phyloP scores from a whole-genome alignment of 2,888 invertebrate species.

The Apodemia duryi region DNA sequence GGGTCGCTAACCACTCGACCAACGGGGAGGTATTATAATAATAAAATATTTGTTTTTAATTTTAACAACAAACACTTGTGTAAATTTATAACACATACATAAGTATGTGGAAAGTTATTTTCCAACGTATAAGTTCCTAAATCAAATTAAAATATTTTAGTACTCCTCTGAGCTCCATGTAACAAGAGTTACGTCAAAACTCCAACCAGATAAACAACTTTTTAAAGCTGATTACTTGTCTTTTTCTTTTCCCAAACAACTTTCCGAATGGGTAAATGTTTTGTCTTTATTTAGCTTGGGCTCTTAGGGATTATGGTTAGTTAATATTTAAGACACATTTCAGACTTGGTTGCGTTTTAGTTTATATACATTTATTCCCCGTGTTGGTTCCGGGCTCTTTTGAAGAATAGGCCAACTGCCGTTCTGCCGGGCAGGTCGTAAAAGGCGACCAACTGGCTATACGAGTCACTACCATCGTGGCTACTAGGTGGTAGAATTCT shows the following conservation, averaged over 20 bases:
- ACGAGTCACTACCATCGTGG: too few relatives aligned
- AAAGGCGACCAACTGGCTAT: too few relatives aligned
- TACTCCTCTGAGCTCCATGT: background rate
- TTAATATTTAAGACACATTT: background rate
- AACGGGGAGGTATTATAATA: too few relatives aligned
- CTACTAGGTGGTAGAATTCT: too few relatives aligned
- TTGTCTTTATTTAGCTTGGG: background rate
- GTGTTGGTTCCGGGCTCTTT: too few relatives aligned
- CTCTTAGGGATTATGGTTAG: constrained; percentile 1
- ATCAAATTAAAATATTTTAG: constrained; percentile 14
- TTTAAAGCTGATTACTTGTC: constrained; percentile 15
- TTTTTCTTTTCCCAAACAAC: constrained; percentile 9
- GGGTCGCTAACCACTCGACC: too few relatives aligned
- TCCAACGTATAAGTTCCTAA: background rate
- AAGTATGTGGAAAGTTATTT: background rate
- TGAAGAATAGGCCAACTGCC: too few relatives aligned
- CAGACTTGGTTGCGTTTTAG: background rate
- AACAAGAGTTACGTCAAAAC: constrained; percentile 7
- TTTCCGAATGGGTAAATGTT: constrained; percentile 6
- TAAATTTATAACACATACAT: background rate
- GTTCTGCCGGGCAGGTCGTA: too few relatives aligned
- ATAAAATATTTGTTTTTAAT: too few relatives aligned
- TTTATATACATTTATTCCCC: background rate
- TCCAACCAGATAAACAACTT: constrained; percentile 9
- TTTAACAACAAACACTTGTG: background rate